Percentiles rank a stretch among this genome's conserved stretches.
phyloP scores from a whole-genome alignment of 2,797 vertebrate species.

The Anabas testudineus region DNA sequence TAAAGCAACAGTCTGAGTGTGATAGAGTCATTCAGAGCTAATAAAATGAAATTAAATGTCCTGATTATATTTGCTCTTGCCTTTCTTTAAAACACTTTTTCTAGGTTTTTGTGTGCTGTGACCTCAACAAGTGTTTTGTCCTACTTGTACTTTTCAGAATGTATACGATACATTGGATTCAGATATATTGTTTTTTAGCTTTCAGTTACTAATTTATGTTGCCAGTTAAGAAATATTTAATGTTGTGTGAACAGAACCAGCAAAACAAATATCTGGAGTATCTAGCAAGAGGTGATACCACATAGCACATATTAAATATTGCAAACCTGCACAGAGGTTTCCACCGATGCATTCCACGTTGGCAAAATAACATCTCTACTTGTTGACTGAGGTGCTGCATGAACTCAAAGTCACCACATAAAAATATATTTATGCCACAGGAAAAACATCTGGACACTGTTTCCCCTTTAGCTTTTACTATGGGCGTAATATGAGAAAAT shows the following conservation, averaged over 20 bases:
- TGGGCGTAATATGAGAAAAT: not conserved
- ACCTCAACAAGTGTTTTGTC: not conserved
- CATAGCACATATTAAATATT: conserved; percentile 41
- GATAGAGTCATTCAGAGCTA: conserved; percentile 33
- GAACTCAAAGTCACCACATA: conserved; percentile 45
- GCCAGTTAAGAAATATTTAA: not conserved
- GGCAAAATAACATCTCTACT: conserved; percentile 33
- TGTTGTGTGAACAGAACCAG: not conserved
- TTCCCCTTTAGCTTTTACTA: conserved; percentile 1
- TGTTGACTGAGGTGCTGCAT: conserved; percentile 36
- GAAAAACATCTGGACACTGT: conserved; percentile 68
- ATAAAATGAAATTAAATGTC: conserved; percentile 24
- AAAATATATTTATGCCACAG: conserved; percentile 58
- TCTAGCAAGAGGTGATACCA: not conserved
- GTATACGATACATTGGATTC: not conserved
- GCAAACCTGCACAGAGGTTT: conserved; percentile 30
- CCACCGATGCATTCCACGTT: conserved; percentile 28
- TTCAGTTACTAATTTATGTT: conserved; percentile 1
- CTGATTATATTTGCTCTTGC: conserved; percentile 3
- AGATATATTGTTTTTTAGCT: not conserved
- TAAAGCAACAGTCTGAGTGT: conserved; percentile 49
- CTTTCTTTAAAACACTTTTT: conserved; percentile 13
- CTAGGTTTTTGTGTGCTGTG: not conserved
- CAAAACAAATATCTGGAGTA: conserved; percentile 13
- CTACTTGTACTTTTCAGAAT: conserved; percentile 12